A percentile compares a stretch with the other conserved stretches of the same genome.
These are phyloP conservation scores for Parauchenoglanis punctatus DNA, from an alignment of 2,797 vertebrate species.

Conservation along the genomic window DNA sequence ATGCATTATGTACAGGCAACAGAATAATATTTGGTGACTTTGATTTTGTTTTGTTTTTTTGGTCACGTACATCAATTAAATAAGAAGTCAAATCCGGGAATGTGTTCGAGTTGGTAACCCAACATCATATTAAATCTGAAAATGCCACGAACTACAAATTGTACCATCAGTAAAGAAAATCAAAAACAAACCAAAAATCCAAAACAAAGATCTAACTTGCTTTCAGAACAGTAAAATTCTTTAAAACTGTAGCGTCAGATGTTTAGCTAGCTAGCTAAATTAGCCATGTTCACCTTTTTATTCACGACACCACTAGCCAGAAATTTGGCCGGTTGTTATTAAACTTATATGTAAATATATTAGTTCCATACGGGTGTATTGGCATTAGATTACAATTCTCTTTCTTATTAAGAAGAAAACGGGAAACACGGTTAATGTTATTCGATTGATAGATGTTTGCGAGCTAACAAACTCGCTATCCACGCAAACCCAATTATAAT, in stretches of 20 bases:
- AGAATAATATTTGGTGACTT: too few species aligned
- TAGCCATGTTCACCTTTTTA: conserved; percentile 16
- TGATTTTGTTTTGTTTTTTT: too few species aligned
- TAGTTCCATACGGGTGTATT: not conserved
- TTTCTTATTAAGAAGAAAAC: not conserved
- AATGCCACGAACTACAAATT: not conserved
- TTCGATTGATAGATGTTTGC: not conserved
- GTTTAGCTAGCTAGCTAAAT: not conserved
- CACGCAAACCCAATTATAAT: not conserved
- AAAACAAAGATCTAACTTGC: not conserved
- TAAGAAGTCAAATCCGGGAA: not conserved
- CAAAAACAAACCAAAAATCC: not conserved
- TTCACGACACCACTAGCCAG: not conserved
- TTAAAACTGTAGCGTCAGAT: not conserved
- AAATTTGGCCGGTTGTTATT: not conserved
- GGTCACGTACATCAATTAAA: too few species aligned
- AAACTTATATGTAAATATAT: not conserved
- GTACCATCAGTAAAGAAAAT: not conserved
- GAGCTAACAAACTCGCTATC: conserved; percentile 4
- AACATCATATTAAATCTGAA: not conserved
- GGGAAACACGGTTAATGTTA: not conserved
- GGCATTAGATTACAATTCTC: not conserved
- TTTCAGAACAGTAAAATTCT: too few species aligned
- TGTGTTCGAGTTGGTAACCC: not conserved
- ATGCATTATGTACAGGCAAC: too few species aligned